These are phyloP conservation scores for Elephas maximus DNA, from an alignment of 2,113 vertebrate genomes.

Conservation along the genomic window DNA sequence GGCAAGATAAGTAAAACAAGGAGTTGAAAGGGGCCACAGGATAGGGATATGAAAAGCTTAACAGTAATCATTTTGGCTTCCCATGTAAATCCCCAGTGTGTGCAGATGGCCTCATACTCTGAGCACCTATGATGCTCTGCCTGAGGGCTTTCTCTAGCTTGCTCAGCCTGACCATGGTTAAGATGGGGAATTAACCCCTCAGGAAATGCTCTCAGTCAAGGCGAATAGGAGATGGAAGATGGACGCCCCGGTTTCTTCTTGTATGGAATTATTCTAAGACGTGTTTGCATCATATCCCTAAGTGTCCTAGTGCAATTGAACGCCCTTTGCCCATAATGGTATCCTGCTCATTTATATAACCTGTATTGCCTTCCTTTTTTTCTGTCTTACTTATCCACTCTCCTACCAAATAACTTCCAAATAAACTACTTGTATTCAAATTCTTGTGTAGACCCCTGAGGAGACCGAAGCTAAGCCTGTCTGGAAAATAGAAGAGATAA, in stretches of 20 bases:
- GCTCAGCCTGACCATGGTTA: rapidly evolving
- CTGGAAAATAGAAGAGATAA: not conserved
- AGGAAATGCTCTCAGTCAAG: not conserved
- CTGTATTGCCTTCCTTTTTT: not conserved
- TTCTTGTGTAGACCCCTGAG: not conserved
- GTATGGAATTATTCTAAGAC: not conserved
- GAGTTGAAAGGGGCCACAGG: not conserved
- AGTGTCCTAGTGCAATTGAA: not conserved
- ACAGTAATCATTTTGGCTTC: not conserved
- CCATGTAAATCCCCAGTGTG: rapidly evolving
- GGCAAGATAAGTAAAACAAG: not conserved
- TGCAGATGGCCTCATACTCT: not conserved
- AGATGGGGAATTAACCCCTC: not conserved
- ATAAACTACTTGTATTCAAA: not conserved
- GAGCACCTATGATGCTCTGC: not conserved
- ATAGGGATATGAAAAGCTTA: not conserved
- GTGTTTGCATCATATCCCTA: not conserved
- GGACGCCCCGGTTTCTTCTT: not conserved
- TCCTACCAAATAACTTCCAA: not conserved
- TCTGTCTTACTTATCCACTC: not conserved
- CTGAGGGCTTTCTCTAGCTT: not conserved
- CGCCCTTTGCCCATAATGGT: not conserved
- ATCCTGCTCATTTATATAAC: not conserved
- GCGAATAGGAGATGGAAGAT: not conserved
- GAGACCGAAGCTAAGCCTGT: not conserved